Evolutionary conservation across 1,140 invertebrate species (phyloP).

Genomic region (Matsumurasca onukii): DNA sequence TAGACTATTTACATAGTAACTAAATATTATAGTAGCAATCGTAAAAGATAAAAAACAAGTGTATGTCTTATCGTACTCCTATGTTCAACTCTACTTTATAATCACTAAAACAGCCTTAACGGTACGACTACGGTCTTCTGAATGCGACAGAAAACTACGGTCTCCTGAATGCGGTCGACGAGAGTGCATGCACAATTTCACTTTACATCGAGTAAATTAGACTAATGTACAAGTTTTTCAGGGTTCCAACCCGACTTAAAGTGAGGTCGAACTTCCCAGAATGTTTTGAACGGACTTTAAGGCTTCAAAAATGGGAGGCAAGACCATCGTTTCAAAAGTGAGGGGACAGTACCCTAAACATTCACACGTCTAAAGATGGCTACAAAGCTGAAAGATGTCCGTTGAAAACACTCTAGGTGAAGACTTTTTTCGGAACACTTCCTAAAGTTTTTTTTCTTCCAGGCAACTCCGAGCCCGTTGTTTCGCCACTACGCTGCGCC

Average conservation of each 20-base stretch:
- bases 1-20: conserved; percentile 22
- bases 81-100: conserved; percentile 14
- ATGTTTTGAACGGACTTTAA: conserved; percentile 12
- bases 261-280: not conserved
- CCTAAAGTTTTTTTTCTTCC: not conserved
- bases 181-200: conserved; percentile 22
- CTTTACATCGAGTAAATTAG: conserved; percentile 21
- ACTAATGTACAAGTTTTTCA: conserved; percentile 1
- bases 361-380: conserved; percentile 14
- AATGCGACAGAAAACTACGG: conserved; percentile 15
- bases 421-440: conserved; percentile 11
- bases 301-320: not conserved
- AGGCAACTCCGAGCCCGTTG: too few species aligned
- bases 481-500: too few species aligned
- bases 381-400: conserved; percentile 8
- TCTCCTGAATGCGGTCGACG: conserved; percentile 25
- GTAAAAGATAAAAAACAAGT: conserved; percentile 22
- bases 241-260: not conserved
- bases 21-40: conserved; percentile 16
- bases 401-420: conserved; percentile 17
- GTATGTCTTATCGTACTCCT: not conserved
- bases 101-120: conserved; percentile 25
- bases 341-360: conserved; percentile 4
- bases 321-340: not conserved
- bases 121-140: conserved; percentile 18